phyloP scores from a whole-genome alignment of 1,140 invertebrate species.

The Doryteuthis pealeii region DNA sequence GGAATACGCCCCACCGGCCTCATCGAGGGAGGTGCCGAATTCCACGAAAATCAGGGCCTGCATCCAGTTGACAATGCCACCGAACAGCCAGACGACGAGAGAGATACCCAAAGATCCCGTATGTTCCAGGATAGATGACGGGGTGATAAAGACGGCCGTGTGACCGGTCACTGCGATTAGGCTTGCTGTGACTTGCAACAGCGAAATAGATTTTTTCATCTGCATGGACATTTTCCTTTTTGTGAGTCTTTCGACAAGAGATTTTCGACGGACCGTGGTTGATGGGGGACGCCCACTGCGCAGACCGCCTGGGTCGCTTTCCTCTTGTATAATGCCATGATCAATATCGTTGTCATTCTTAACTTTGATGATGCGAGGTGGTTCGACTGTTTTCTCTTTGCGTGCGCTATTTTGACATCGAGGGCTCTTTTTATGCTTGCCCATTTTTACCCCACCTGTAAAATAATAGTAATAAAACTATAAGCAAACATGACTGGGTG shows the following conservation, averaged over 20 bases:
- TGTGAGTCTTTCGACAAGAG: constrained; percentile 2
- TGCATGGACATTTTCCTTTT: constrained; percentile 24
- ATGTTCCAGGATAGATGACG: constrained; percentile 36
- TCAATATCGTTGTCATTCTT: constrained; percentile 10
- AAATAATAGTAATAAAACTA: background rate
- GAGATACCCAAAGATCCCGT: constrained; percentile 61
- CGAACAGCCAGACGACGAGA: constrained; percentile 87
- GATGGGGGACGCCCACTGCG: constrained; percentile 15
- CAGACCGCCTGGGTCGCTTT: constrained; percentile 15
- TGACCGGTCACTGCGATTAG: constrained; percentile 51
- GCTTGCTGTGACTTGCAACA: constrained; percentile 43
- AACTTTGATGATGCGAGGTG: constrained; percentile 13
- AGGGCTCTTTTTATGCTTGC: constrained; percentile 1
- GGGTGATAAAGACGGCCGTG: constrained; percentile 49
- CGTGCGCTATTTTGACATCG: constrained; percentile 1
- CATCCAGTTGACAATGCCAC: constrained; percentile 73
- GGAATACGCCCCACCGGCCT: constrained; percentile 95
- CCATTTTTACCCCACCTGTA: background rate
- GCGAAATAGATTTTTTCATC: constrained; percentile 47
- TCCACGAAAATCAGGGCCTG: constrained; percentile 96
- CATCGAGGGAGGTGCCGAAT: constrained; percentile 87
- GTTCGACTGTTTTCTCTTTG: constrained; percentile 16
- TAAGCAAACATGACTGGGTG: too few relatives aligned
- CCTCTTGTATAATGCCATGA: constrained; percentile 15
- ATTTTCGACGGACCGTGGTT: constrained; percentile 20